Conservation (phyloP, 2,888 invertebrate species). For the Scaptomyza cyrtandrae region DNA sequence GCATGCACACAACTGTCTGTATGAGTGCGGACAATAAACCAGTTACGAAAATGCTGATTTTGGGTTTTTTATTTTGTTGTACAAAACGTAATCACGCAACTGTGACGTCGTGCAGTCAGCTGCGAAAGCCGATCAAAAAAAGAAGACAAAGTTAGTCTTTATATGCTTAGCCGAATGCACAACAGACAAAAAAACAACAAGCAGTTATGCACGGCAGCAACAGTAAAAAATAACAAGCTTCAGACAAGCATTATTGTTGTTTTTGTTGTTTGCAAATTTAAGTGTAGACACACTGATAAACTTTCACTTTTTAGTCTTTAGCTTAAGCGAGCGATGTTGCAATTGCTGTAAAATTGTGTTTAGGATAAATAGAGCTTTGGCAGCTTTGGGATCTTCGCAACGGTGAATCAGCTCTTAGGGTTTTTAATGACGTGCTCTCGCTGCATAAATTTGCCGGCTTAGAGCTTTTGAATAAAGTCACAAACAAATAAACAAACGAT, state of each 20-base stretch:
- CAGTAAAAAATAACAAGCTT: conserved; percentile 20
- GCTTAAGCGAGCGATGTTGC: conserved; percentile 54
- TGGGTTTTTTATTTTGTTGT: conserved; percentile 52
- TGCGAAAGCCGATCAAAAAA: conserved; percentile 37
- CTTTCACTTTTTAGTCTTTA: conserved; percentile 65
- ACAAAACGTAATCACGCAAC: conserved; percentile 59
- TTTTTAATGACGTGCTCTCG: conserved; percentile 3
- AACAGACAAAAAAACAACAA: conserved; percentile 2
- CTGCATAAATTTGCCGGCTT: conserved; percentile 27
- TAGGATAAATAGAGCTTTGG: conserved; percentile 21
- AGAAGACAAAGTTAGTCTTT: conserved; percentile 37
- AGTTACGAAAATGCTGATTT: conserved; percentile 67
- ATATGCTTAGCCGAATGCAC: conserved; percentile 58
- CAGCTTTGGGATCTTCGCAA: conserved; percentile 7
- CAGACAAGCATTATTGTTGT: conserved; percentile 19
- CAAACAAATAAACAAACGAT: conserved; percentile 21
- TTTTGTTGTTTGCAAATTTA: conserved; percentile 65
- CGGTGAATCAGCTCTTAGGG: conserved; percentile 33
- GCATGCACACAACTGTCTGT: conserved; percentile 25
- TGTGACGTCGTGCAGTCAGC: conserved; percentile 61
- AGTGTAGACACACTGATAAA: conserved; percentile 58
- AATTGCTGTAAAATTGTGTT: conserved; percentile 44
- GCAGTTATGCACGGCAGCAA: conserved; percentile 49
- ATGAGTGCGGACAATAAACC: conserved; percentile 39
- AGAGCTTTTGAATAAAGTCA: conserved; percentile 10